Evolutionary conservation across 2,797 vertebrate genomes (phyloP).

Genomic region (Thaleichthys pacificus): DNA sequence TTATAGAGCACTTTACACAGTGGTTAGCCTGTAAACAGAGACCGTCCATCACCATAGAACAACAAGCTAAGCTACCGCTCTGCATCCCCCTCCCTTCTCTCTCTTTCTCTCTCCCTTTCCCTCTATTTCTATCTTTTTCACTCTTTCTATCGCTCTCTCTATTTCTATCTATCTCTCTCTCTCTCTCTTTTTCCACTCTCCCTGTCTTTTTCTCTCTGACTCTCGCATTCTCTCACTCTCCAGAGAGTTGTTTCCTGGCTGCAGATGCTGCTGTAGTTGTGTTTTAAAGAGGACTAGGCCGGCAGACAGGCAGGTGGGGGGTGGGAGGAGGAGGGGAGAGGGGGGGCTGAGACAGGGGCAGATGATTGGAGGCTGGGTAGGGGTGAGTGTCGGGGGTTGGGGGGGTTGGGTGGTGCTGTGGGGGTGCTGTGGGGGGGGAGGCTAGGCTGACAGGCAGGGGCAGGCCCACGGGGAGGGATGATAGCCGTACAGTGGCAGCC

Average conservation of each 20-base stretch:
- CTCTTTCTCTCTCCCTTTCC: not conserved
- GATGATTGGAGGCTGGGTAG: slow-evolving; percentile 28
- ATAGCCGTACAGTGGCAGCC: slow-evolving; percentile 28
- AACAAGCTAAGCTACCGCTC: not conserved
- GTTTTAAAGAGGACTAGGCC: slow-evolving; percentile 36
- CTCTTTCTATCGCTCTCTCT: not conserved
- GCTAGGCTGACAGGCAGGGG: slow-evolving; percentile 48
- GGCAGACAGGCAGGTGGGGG: not conserved
- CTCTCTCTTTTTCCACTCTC: not conserved
- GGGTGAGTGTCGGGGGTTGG: slow-evolving; percentile 31
- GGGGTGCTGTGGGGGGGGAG: not conserved
- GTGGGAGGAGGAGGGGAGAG: not conserved
- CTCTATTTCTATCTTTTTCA: not conserved
- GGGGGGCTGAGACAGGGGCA: slow-evolving; percentile 9
- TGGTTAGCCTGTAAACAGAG: slow-evolving; percentile 68
- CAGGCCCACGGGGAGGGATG: slow-evolving; percentile 42
- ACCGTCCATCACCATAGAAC: slow-evolving; percentile 55
- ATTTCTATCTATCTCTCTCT: not conserved
- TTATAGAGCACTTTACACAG: slow-evolving; percentile 66
- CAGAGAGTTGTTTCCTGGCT: slow-evolving; percentile 45
- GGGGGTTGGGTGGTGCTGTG: slow-evolving; percentile 47
- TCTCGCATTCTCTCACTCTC: slow-evolving; percentile 23
- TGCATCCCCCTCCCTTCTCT: not conserved
- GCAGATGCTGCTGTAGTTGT: slow-evolving; percentile 20
- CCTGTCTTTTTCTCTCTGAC: not conserved